These are phyloP conservation scores for Sitta carolinensis DNA, from an alignment of 2,797 vertebrate species.

Conservation along the genomic window DNA sequence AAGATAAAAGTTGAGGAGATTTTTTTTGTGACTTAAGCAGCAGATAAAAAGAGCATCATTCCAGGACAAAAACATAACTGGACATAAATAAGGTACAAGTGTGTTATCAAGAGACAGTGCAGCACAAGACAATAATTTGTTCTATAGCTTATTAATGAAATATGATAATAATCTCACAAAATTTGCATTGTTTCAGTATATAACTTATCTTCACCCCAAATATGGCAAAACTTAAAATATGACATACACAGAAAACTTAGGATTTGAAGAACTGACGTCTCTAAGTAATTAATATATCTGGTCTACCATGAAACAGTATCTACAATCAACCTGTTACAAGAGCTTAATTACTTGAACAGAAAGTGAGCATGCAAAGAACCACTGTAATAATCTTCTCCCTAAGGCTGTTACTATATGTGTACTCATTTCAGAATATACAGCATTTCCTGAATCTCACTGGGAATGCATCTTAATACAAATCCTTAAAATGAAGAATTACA, in stretches of 20 bases:
- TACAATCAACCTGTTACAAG: not conserved
- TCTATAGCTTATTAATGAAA: not conserved
- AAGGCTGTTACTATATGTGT: not conserved
- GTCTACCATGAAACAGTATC: not conserved
- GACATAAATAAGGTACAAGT: not conserved
- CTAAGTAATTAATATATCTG: not conserved
- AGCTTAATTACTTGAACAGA: not conserved
- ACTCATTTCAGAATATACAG: not conserved
- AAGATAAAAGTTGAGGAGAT: not conserved
- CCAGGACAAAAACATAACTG: not conserved
- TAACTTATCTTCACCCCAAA: not conserved
- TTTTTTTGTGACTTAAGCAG: not conserved
- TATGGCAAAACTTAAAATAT: not conserved
- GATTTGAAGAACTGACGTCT: not conserved
- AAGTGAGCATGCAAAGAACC: not conserved
- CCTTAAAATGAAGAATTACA: not conserved
- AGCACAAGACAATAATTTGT: not conserved
- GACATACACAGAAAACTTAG: not conserved
- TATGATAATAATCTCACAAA: not conserved
- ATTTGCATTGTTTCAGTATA: not conserved
- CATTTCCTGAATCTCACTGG: not conserved
- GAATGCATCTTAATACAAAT: not conserved
- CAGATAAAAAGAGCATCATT: not conserved
- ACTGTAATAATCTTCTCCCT: not conserved
- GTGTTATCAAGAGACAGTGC: not conserved